These are phyloP conservation scores for Ganaspis sp. DNA, from an alignment of 1,140 invertebrate species.

Conservation along the genomic window DNA sequence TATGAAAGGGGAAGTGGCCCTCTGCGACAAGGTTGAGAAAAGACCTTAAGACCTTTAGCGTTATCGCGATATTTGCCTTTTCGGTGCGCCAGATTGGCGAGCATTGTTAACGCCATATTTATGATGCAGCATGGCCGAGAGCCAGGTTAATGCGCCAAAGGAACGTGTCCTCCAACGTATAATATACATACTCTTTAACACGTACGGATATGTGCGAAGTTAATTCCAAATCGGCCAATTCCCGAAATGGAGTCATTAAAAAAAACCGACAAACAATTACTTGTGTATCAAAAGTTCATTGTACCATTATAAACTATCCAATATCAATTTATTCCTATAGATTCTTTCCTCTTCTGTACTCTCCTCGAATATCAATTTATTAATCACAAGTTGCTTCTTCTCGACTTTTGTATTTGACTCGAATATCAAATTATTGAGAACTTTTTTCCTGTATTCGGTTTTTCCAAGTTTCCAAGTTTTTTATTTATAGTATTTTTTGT, in stretches of 20 bases:
- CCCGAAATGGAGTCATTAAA: neutral
- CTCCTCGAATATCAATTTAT: too few relatives aligned
- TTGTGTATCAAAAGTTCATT: neutral
- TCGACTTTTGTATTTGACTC: too few relatives aligned
- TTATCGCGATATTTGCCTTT: conserved; percentile 43
- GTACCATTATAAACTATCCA: neutral
- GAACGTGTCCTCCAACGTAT: conserved; percentile 33
- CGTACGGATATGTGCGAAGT: neutral
- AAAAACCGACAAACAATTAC: neutral
- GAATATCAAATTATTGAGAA: too few relatives aligned
- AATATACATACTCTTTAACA: neutral
- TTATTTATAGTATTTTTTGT: too few relatives aligned
- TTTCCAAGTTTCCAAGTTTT: too few relatives aligned
- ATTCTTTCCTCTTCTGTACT: too few relatives aligned
- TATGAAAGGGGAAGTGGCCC: too few relatives aligned
- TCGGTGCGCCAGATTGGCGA: conserved; percentile 39
- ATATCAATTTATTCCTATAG: too few relatives aligned
- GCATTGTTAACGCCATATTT: conserved; percentile 66
- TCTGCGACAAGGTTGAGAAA: conserved; percentile 6
- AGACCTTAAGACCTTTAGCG: conserved; percentile 33
- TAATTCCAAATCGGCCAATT: neutral
- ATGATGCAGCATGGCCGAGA: conserved; percentile 63
- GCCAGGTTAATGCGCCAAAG: conserved; percentile 68
- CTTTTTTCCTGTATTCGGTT: too few relatives aligned
- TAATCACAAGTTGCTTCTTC: too few relatives aligned